Conservation (phyloP, 2,113 vertebrate genomes). For the Clinocottus analis region DNA sequence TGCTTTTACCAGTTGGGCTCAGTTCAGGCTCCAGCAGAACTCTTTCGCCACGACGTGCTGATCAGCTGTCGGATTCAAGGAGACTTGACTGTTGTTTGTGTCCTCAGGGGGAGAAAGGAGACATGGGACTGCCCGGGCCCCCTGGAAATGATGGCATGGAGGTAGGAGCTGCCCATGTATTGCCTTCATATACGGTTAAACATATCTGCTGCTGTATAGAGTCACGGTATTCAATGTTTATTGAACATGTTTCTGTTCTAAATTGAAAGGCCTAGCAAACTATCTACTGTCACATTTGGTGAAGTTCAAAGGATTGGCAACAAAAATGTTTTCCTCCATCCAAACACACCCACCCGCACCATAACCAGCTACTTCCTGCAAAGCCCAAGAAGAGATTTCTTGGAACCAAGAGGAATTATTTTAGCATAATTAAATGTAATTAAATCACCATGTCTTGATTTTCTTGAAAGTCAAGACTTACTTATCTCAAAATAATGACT, state of each 20-base stretch:
- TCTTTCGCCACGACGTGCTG: not conserved
- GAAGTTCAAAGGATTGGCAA: too few species aligned
- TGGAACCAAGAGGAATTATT: not conserved
- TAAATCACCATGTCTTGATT: not conserved
- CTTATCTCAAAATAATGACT: too few species aligned
- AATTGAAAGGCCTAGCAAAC: not conserved
- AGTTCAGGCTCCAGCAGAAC: not conserved
- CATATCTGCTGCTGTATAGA: not conserved
- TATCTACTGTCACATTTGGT: not conserved
- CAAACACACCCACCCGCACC: not conserved
- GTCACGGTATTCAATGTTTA: not conserved
- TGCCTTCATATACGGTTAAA: not conserved
- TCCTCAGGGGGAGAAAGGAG: slow-evolving; percentile 87
- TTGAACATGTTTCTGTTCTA: not conserved
- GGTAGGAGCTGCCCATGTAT: slow-evolving; percentile 72
- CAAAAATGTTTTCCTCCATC: not conserved
- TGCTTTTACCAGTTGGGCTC: not conserved
- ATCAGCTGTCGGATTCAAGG: not conserved
- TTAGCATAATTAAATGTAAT: not conserved
- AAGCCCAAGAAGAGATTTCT: not conserved
- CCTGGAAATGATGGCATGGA: slow-evolving; percentile 84
- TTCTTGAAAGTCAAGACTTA: too few species aligned
- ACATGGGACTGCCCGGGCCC: slow-evolving; percentile 80
- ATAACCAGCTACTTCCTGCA: not conserved
- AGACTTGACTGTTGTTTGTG: slow-evolving; percentile 7